Evolutionary conservation across 92 coral and sea anemone genomes (phyloP), one percentile per base, ranked within the genome.

Genomic region (Virgularia gustaviana): DNA sequence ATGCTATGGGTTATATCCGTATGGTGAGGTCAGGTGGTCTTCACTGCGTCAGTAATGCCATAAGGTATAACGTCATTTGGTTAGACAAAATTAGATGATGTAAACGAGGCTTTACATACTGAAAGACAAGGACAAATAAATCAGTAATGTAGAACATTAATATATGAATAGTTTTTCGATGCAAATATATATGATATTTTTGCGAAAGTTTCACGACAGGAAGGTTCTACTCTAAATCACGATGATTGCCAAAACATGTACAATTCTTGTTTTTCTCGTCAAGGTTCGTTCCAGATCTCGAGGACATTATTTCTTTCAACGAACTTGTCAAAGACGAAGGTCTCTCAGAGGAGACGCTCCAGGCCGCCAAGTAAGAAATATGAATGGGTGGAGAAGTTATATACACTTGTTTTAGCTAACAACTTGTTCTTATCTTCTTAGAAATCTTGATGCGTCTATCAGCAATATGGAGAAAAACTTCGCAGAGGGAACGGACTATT

Each of bases 21-120:
- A 92, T 92, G 98, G 90, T 92, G 18, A 90, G 98, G 18, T 92
- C 98, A 7, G 98, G 98, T 19, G 98, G 98, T 3, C 88, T 92
- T 4, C 98, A 92, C 76, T 92, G 98, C 73, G 90, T 95, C 53
- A 89, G 96, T 43, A 90, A 92, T 70, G 98, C 98, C 1, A 92
- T 92, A 65, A 89, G 97, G 97, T 91, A 52, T 52, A 39, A n/a
- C n/a, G n/a, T n/a, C n/a, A n/a, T n/a, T n/a, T n/a, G n/a, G n/a
- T n/a, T n/a, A n/a, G n/a, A n/a, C n/a, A n/a, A n/a, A n/a, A n/a
- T n/a, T n/a, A n/a, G n/a, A n/a, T n/a, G n/a, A n/a, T n/a, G n/a
- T n/a, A n/a, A n/a, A n/a, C n/a, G n/a, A n/a, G n/a, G n/a, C n/a
- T n/a, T n/a, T n/a, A n/a, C n/a, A n/a, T n/a, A n/a, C n/a, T n/a